Conservation (phyloP, 37 sponge, comb jelly and placozoan species). For the Lycopodina hypogea region DNA sequence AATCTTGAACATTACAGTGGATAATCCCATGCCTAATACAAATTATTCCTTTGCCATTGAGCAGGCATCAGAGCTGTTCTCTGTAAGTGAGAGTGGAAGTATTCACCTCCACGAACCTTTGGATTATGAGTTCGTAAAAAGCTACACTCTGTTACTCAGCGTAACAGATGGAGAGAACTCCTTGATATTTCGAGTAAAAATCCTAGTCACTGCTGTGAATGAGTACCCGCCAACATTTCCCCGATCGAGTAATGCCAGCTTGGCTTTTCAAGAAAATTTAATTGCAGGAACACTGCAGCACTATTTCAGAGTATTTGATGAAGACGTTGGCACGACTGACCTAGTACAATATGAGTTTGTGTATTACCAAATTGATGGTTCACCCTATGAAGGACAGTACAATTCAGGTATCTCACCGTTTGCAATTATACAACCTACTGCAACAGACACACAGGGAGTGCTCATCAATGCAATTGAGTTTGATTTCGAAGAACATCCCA, state of each 20-base stretch:
- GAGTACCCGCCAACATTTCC: constrained; percentile 32
- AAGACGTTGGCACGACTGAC: constrained; percentile 16
- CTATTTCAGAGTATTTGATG: constrained; percentile 24
- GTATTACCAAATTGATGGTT: constrained; percentile 7
- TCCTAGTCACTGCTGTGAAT: constrained; percentile 45
- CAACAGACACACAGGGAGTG: neutral
- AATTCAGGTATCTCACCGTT: neutral
- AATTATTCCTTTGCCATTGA: constrained; percentile 21
- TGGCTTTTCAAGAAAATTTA: constrained; percentile 10
- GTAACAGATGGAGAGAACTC: neutral
- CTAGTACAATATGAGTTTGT: constrained; percentile 5
- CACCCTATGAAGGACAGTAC: neutral
- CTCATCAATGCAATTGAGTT: constrained; percentile 11
- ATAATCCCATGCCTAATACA: constrained; percentile 8
- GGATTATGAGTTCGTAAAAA: constrained; percentile 22
- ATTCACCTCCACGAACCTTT: constrained; percentile 9
- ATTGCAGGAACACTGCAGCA: neutral
- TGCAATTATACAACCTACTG: constrained; percentile 13
- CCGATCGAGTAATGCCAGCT: neutral
- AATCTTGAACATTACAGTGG: constrained; percentile 16
- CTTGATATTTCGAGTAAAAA: neutral
- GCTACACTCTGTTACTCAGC: constrained; percentile 3
- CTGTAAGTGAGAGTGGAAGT: constrained; percentile 7
- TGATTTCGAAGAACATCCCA: constrained; percentile 33
- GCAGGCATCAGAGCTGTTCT: neutral